phyloP scores from a whole-genome alignment of 2,888 invertebrate genomes.

The Xanthia togata region DNA sequence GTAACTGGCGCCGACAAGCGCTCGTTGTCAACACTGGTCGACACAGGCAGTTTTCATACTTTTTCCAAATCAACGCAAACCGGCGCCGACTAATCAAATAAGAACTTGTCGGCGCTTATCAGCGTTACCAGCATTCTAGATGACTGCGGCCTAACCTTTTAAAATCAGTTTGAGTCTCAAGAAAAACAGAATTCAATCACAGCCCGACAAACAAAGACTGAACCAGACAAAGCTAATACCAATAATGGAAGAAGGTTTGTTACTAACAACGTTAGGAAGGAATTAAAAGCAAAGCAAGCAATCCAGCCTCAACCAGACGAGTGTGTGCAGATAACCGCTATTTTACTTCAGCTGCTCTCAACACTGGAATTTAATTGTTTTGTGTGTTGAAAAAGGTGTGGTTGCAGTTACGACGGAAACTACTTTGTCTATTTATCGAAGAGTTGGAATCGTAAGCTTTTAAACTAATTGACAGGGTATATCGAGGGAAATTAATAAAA shows the following conservation, averaged over 20 bases:
- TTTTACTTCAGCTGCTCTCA: slow-evolving; percentile 49
- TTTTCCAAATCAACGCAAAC: no score
- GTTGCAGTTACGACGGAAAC: slow-evolving; percentile 27
- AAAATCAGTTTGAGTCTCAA: neutral
- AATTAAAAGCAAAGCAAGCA: slow-evolving; percentile 44
- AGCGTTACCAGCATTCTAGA: no score
- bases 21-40: no score
- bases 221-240: neutral
- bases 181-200: neutral
- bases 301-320: slow-evolving; percentile 15
- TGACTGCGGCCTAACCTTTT: no score
- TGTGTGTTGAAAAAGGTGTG: slow-evolving; percentile 52
- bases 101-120: no score
- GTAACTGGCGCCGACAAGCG: no score
- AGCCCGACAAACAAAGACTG: neutral
- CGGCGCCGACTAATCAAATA: no score
- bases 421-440: neutral
- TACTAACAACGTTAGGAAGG: slow-evolving; percentile 28
- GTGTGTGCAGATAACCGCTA: slow-evolving; percentile 49
- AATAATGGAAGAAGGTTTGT: slow-evolving; percentile 4
- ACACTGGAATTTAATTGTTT: slow-evolving; percentile 70
- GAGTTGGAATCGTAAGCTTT: neutral
- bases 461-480: no score
- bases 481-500: no score
- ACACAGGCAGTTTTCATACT: no score